These are phyloP conservation scores for Lytechinus variegatus DNA, from an alignment of 35 echinoderm and acorn worm species.

Conservation along the genomic window DNA sequence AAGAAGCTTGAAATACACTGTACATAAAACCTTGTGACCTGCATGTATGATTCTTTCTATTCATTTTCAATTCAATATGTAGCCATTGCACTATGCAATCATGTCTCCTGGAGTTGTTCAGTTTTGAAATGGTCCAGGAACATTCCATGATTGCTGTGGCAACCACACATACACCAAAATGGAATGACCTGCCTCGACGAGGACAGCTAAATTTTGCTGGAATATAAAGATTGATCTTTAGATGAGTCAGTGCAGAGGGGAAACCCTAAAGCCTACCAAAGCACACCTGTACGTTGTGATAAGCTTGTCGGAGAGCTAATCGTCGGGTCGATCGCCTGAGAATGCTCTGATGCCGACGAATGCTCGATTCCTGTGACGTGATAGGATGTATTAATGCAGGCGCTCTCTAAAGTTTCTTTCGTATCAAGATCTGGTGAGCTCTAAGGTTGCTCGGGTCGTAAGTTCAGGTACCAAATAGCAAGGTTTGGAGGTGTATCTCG, in stretches of 20 bases:
- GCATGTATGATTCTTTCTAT: too few relatives aligned
- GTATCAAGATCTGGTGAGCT: not conserved
- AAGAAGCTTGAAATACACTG: too few relatives aligned
- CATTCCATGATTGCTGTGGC: not conserved
- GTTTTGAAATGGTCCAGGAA: not conserved
- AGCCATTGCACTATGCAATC: too few relatives aligned
- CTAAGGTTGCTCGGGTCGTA: not conserved
- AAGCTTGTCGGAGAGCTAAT: not conserved
- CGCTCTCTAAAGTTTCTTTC: slow-evolving; percentile 1
- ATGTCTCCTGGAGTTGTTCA: not conserved
- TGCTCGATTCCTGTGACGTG: slow-evolving; percentile 1
- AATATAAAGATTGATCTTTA: not conserved
- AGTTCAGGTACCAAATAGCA: not conserved
- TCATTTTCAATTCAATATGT: too few relatives aligned
- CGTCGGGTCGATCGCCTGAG: not conserved
- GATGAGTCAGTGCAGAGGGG: not conserved
- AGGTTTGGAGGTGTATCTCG: not conserved
- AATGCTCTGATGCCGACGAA: not conserved
- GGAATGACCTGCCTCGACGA: not conserved
- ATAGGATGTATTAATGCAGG: slow-evolving; percentile 3
- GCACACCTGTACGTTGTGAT: not conserved
- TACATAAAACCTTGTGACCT: too few relatives aligned
- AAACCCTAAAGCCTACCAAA: slow-evolving; percentile 10
- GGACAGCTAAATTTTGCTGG: not conserved
- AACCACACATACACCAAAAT: not conserved